Base-by-base conservation (phyloP, 2,888 invertebrate genomes). In the Agrotis exclamationis region DNA sequence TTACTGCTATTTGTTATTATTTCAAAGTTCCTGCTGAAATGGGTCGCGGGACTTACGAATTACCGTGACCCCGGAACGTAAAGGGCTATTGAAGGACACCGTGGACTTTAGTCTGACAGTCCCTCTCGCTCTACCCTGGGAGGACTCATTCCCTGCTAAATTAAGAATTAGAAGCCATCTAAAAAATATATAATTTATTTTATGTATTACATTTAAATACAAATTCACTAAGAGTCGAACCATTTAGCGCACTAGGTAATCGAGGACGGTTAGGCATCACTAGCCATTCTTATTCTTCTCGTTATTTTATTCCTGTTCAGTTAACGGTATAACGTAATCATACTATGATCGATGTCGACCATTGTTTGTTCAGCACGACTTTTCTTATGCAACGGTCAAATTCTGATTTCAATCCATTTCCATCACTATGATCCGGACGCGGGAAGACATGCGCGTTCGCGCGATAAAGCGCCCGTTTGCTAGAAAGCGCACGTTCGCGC, bases 321-420 rank as follows among this genome's bases (percentile, higher is more conserved):
- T 14, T 59, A 24, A 14, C 39, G n/a, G 24, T 59, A n/a, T 22
- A 57, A 63, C 22, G 33, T 16, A 59, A 16, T 60, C 24, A 44
- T 28, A 62, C 16, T 64, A 64, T 63, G 16, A 20, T 28, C 45
- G 4, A 63, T 20, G 63, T 18, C 20, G 24, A 20, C 16, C n/a
- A 11, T 24, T 24, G 6, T 62, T n/a, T 18, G n/a, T 24, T 16
- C 63, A 64, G 24, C 44, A 16, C 16, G 54, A 18, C 2, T 62
- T n/a, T 63, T 16, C 44, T 45, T 28, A 45, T 28, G 64, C 28
- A 63, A 28, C 9, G 13, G 45, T 28, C 13, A 20, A 63, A 28
- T 14, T 28, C 16, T 28, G 16, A 20, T 45, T 63, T 18, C 45
- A 47, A 33, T 33, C 1, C 28, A 28, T 28, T 63, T 64, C 20